Evolutionary conservation across 2,888 invertebrate genomes (phyloP), one percentile per base, ranked within the genome.

Genomic region (Xanthia icteritia): DNA sequence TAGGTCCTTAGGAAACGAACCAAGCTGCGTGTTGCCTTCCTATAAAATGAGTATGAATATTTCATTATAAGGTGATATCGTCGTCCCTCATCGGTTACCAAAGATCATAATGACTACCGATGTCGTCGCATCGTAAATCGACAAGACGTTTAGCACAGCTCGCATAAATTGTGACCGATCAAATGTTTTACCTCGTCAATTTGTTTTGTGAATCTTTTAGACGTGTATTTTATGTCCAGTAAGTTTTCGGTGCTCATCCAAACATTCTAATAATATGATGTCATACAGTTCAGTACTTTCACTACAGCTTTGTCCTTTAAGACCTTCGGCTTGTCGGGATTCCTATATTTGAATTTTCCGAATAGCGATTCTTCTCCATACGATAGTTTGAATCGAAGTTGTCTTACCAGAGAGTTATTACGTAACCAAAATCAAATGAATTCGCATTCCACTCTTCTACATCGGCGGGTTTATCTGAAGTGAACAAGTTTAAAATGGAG

Each of bases 401-500:
- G 15, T 42, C 27, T 48, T 11, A 77, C 48, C 39, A 70, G 42
- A 73, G 60, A n/a, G 42, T n/a, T 66, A 70, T 86, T 73, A n/a
- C 63, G 66, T 73, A 79, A 83, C 69, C 66, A 67, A 83, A 77
- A 70, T 78, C 56, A 73, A 65, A 73, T 36, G 23, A 69, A 82
- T 86, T 63, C 42, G 72, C 79, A 86, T 83, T 78, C 83, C 79
- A 69, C 27, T 60, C 64, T 58, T 65, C 51, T 48, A 58, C 67
- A 72, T 60, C 73, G 63, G 66, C n/a, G 13, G 45, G 61, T 66
- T 72, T 74, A 72, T 83, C 79, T 73, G 17, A 86, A 86, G 63
- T 54, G 39, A 86, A 86, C 65, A 75, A 42, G 79, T 75, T 73
- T 67, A 83, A 83, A 85, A 86, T 73, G 72, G 20, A 48, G 69